Percentiles rank a stretch among this genome's conserved stretches.
Evolutionary conservation across 2,888 invertebrate genomes (phyloP).

Genomic region (Drosophila stalkeri): DNA sequence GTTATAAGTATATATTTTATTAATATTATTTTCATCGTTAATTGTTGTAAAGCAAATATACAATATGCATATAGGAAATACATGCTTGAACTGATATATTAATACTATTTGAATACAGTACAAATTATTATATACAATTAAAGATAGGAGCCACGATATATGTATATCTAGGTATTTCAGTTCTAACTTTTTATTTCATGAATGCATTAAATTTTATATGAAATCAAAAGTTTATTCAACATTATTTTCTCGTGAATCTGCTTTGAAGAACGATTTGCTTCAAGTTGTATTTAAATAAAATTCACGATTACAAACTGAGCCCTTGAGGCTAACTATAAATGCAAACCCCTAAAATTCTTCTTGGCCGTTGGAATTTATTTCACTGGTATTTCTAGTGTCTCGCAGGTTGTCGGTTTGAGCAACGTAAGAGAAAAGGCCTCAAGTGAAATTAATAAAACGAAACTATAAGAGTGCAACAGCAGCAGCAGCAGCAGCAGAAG

Average conservation of each 20-base stretch:
- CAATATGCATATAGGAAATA: too few species aligned
- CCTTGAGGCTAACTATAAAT: background rate
- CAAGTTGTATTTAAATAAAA: background rate
- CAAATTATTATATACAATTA: too few species aligned
- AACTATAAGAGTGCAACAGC: constrained; percentile 17
- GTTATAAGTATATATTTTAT: too few species aligned
- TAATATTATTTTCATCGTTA: too few species aligned
- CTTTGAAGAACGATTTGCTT: background rate
- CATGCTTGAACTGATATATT: too few species aligned
- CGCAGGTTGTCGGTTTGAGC: constrained; percentile 2
- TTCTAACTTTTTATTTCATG: too few species aligned
- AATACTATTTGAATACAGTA: too few species aligned
- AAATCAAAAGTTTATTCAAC: background rate
- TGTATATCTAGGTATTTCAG: too few species aligned
- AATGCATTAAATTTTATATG: background rate
- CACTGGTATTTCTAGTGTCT: background rate
- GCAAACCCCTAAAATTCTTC: background rate
- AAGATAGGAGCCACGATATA: too few species aligned
- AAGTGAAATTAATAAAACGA: constrained; percentile 11
- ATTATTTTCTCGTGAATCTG: background rate
- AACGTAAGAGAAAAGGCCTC: background rate
- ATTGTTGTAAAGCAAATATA: too few species aligned
- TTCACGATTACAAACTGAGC: background rate
- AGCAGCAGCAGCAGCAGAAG: constrained; percentile 1
- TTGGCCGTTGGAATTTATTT: background rate